Conservation (phyloP, 2,888 invertebrate genomes). For the Acrocera orbiculus region DNA sequence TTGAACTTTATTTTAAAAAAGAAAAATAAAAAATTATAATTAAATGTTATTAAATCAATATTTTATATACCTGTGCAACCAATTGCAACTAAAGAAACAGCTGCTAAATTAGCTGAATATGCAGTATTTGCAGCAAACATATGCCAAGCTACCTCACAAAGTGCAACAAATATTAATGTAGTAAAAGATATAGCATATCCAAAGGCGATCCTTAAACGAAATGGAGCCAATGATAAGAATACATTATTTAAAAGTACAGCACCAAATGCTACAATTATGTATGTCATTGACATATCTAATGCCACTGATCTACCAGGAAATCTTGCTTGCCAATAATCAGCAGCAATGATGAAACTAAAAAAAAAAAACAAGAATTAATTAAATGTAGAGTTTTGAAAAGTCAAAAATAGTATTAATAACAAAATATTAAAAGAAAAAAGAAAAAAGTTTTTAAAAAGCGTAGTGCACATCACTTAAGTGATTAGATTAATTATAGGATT, state of each 20-base stretch:
- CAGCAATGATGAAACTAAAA: constrained; percentile 75
- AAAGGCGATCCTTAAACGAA: constrained; percentile 71
- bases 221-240: constrained; percentile 60
- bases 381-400: too few relatives aligned
- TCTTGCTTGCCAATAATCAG: constrained; percentile 75
- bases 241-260: constrained; percentile 76
- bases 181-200: constrained; percentile 69
- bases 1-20: constrained; percentile 50
- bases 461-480: too few relatives aligned
- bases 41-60: too few relatives aligned
- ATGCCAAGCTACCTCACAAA: constrained; percentile 76
- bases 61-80: constrained; percentile 49
- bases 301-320: constrained; percentile 74
- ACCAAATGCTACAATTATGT: constrained; percentile 75
- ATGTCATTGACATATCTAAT: constrained; percentile 83
- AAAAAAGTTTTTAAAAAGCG: too few relatives aligned
- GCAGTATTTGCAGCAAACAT: constrained; percentile 60
- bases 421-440: too few relatives aligned
- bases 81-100: constrained; percentile 69
- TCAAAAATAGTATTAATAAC: too few relatives aligned
- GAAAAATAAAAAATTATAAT: not conserved
- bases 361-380: constrained; percentile 26
- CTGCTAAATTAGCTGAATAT: constrained; percentile 66
- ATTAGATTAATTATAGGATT: too few relatives aligned
- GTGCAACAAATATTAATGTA: constrained; percentile 64